Percentiles rank a stretch among this genome's conserved stretches.
These are phyloP conservation scores for Babylonia areolata DNA, from an alignment of 1,140 invertebrate species.

Conservation along the genomic window DNA sequence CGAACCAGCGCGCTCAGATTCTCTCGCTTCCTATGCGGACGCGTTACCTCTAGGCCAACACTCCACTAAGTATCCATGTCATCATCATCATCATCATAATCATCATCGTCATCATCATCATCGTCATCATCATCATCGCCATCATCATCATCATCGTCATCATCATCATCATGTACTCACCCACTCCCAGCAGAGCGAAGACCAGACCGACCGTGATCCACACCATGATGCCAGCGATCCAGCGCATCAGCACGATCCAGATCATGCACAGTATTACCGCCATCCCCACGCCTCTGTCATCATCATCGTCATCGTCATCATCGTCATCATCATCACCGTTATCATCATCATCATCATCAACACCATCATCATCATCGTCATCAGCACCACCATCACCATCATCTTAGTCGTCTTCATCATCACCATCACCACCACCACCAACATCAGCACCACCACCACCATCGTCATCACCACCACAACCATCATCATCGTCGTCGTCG, in stretches of 20 bases:
- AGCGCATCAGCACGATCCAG: constrained; percentile 92
- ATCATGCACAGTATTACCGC: constrained; percentile 86
- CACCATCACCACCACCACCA: neutral
- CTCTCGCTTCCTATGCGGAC: too few relatives aligned
- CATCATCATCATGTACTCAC: constrained; percentile 75
- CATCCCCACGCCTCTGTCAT: constrained; percentile 63
- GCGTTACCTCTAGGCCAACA: too few relatives aligned
- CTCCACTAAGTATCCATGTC: too few relatives aligned
- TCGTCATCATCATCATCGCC: neutral
- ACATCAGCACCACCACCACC: neutral
- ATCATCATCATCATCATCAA: neutral
- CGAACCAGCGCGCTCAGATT: too few relatives aligned
- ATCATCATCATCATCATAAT: too few relatives aligned
- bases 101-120: too few relatives aligned
- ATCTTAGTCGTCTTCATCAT: neutral
- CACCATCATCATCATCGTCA: neutral
- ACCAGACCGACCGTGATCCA: constrained; percentile 89
- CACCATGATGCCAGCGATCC: constrained; percentile 89
- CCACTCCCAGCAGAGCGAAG: constrained; percentile 82
- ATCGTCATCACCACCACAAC: neutral
- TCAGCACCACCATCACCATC: neutral
- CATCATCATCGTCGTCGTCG: too few relatives aligned
- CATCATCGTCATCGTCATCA: neutral
- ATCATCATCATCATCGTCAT: neutral
- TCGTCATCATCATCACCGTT: neutral